phyloP scores from a whole-genome alignment of 2,797 vertebrate species.

The Rhyacichthys aspro region DNA sequence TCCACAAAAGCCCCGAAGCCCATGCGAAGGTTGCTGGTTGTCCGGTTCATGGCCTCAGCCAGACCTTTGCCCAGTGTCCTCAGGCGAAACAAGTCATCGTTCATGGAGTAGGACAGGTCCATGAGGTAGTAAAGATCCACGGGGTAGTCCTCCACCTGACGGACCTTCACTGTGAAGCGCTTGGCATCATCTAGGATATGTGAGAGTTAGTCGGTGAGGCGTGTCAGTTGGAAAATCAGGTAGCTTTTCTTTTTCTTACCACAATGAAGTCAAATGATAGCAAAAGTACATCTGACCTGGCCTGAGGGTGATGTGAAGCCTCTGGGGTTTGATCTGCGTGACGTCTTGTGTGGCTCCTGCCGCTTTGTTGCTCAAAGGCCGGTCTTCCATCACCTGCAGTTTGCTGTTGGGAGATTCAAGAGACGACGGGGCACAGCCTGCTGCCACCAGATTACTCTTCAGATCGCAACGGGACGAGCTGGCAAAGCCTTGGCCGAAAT shows the following conservation, averaged over 20 bases:
- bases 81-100: conserved; percentile 85
- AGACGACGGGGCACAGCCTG: conserved; percentile 72
- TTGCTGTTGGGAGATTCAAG: conserved; percentile 88
- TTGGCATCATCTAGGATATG: conserved; percentile 87
- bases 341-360: conserved; percentile 82
- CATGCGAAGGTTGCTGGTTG: conserved; percentile 94
- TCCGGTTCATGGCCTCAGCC: conserved; percentile 89
- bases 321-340: conserved; percentile 95
- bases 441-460: conserved; percentile 78
- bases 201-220: not conserved
- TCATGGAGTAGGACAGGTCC: conserved; percentile 95
- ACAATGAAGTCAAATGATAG: not conserved
- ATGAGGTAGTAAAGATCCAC: conserved; percentile 99
- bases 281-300: conserved; percentile 79
- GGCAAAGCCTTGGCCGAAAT: conserved; percentile 73
- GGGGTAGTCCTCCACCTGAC: conserved; percentile 97
- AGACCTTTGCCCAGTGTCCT: conserved; percentile 88
- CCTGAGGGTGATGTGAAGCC: conserved; percentile 86
- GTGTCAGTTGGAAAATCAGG: too few relatives aligned
- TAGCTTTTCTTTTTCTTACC: not conserved
- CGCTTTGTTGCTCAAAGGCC: conserved; percentile 89
- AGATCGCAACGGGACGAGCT: conserved; percentile 89
- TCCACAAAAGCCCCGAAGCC: conserved; percentile 98
- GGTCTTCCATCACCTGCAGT: conserved; percentile 76
- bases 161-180: conserved; percentile 88